Evolutionary conservation across 2,888 invertebrate genomes (phyloP).

Genomic region (Aphodius sticticus): DNA sequence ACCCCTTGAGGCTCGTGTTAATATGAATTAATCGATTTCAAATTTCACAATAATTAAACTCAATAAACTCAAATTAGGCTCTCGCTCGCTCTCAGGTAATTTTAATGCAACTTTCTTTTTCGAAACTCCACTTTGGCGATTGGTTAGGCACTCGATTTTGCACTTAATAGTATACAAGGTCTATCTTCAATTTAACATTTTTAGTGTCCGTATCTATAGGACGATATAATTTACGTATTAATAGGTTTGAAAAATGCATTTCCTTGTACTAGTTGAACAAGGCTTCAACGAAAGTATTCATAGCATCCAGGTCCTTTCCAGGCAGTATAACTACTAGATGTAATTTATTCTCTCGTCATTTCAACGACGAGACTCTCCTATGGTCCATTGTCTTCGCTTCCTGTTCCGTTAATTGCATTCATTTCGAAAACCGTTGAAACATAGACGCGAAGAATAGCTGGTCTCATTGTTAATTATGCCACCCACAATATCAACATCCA

Average conservation of each 20-base stretch:
- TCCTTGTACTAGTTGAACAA: background rate
- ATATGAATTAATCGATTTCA: no score
- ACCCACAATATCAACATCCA: background rate
- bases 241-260: background rate
- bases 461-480: background rate
- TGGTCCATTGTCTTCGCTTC: background rate
- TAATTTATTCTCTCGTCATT: background rate
- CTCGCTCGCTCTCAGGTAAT: no score
- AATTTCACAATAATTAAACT: no score
- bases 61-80: no score
- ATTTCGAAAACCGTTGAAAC: background rate
- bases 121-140: no score
- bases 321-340: background rate
- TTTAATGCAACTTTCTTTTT: no score
- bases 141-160: no score
- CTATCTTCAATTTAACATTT: background rate
- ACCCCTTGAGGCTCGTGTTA: no score
- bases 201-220: background rate
- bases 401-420: background rate
- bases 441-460: background rate
- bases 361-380: background rate
- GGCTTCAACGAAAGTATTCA: background rate
- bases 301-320: background rate
- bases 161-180: no score
- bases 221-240: background rate